Evolutionary conservation across 2,113 vertebrate genomes (phyloP).

Genomic region (Pterocles orientalis): DNA sequence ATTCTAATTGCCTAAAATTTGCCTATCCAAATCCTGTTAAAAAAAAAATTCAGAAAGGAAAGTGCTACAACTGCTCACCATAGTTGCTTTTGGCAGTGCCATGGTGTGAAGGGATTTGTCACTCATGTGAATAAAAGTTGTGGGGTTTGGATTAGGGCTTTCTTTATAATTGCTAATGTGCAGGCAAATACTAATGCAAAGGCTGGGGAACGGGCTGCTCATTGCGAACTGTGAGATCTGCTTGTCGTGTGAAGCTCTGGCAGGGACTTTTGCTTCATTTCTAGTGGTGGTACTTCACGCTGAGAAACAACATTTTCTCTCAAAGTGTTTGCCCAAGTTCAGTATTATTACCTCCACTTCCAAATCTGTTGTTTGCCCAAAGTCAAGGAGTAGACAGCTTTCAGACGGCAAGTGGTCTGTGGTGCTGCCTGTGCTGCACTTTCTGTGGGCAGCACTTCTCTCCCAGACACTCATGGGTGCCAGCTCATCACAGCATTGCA

Average conservation of each 20-base stretch:
- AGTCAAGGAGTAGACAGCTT: background rate
- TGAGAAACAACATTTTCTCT: background rate
- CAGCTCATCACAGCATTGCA: background rate
- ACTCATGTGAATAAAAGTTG: background rate
- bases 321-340: background rate
- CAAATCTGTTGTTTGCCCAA: background rate
- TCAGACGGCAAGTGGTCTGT: background rate
- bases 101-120: background rate
- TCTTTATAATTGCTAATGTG: background rate
- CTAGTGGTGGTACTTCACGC: background rate
- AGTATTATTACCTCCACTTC: background rate
- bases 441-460: background rate
- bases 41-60: background rate
- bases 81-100: background rate
- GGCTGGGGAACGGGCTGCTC: background rate
- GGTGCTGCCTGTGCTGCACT: background rate
- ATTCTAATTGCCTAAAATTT: background rate
- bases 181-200: background rate
- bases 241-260: background rate
- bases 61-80: background rate
- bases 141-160: background rate
- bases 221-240: fast-evolving
- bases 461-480: background rate
- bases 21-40: background rate
- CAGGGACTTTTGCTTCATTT: fast-evolving